Conservation (phyloP, 2,797 vertebrate genomes). For the Pygocentrus nattereri region DNA sequence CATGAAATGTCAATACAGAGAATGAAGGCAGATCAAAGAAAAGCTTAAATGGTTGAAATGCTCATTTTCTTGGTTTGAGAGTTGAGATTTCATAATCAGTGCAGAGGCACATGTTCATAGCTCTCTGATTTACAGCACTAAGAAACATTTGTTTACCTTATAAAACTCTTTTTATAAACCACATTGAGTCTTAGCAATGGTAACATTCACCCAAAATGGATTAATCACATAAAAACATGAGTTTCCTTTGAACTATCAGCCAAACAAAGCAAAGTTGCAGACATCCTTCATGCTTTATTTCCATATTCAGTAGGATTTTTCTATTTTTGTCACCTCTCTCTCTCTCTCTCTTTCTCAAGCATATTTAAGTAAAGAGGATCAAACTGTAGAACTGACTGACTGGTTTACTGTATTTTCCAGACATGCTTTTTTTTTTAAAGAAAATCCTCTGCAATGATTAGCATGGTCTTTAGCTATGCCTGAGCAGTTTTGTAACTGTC, state of each 20-base stretch:
- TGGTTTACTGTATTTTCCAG: constrained; percentile 26
- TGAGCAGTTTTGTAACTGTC: background rate
- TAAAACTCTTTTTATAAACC: background rate
- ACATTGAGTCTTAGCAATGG: background rate
- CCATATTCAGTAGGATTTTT: background rate
- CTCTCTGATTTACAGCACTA: background rate
- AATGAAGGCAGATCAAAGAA: background rate
- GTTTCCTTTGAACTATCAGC: background rate
- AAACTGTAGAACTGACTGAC: background rate
- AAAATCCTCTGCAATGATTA: constrained; percentile 5
- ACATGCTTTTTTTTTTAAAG: background rate
- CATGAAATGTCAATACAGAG: background rate
- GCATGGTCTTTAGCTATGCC: constrained; percentile 9
- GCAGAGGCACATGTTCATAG: background rate
- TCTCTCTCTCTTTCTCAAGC: background rate
- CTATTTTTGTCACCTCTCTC: background rate
- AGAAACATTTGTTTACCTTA: background rate
- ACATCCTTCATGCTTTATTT: background rate
- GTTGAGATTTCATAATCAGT: background rate
- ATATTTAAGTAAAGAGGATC: constrained; percentile 13
- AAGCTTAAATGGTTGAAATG: background rate
- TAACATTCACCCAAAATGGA: background rate
- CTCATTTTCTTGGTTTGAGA: background rate
- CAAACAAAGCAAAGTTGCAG: background rate
- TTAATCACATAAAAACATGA: background rate